Evolutionary conservation across 1,140 invertebrate genomes (phyloP), one percentile per base, ranked within the genome.

Genomic region (Trichonephila clavipes): DNA sequence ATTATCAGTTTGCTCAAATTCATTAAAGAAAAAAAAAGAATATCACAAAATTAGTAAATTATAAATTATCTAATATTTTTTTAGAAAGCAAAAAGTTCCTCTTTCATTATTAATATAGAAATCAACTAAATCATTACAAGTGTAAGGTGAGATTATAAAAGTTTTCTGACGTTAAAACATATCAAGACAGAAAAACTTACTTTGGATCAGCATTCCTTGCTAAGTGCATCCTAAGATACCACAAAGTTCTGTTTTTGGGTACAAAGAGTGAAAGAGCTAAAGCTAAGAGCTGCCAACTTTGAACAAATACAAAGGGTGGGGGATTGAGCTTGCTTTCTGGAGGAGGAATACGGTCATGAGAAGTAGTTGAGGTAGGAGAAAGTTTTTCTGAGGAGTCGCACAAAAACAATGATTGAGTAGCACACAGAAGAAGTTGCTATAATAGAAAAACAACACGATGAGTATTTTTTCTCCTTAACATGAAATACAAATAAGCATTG

Each of bases 401-500:
- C 96, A 98, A 97, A 97, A 99, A 99, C 96, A 99, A 97, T 96
- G 98, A 99, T 97, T 99, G 98, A 95, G 98, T 99, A 95, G 98
- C 98, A 97, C 98, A 99, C 96, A 99, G 97, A 95, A 99, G 97
- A 96, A 99, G 97, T 97, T 99, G 98, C 98, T 94, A 59, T 16
- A 93, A 92, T n/a, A 61, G 10, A 44, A 86, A 94, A 94, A 69
- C n/a, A 24, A 77, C 14, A 18, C 16, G 40, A 77, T 77, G 14
- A 77, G 16, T 77, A 69, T 5, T 24, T 69, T 61, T n/a, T 62
- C 18, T 21, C 3, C 7, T 58, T 34, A 89, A 7, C 14, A 21
- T 83, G 34, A 92, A 85, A 90, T 81, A 21, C 19, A 58, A n/a
- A 59, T 21, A 16, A 51, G 51, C 51, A 51, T 12, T 51, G 51